Conservation (phyloP, 2,797 vertebrate species). For the Limnodromus scolopaceus region DNA sequence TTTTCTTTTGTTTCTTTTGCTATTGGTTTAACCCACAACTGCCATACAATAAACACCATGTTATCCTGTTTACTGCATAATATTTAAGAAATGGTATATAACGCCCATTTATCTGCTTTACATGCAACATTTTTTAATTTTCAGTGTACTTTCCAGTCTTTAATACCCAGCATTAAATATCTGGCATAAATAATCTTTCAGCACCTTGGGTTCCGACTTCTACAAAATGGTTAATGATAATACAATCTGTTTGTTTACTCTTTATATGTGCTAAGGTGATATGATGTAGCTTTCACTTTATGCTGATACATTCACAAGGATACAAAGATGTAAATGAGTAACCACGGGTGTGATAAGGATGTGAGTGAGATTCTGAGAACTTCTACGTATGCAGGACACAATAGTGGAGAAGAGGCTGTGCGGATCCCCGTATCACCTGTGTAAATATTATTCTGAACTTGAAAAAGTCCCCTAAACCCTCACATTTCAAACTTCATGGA, state of each 20-base stretch:
- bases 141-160: neutral
- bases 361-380: neutral
- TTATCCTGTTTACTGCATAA: neutral
- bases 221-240: neutral
- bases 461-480: neutral
- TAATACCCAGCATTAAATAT: neutral
- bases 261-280: neutral
- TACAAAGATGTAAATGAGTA: neutral
- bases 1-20: neutral
- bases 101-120: neutral
- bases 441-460: neutral
- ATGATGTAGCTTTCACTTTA: neutral
- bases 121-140: neutral
- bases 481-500: neutral
- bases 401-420: accelerated
- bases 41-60: neutral
- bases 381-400: neutral
- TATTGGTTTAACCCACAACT: neutral
- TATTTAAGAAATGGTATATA: neutral
- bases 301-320: neutral
- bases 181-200: neutral
- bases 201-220: neutral
- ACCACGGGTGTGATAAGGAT: neutral
- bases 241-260: neutral
- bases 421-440: neutral